Evolutionary conservation across 2,113 vertebrate species (phyloP), one percentile per base, ranked within the genome.

Genomic region (Trematomus loennbergii): DNA sequence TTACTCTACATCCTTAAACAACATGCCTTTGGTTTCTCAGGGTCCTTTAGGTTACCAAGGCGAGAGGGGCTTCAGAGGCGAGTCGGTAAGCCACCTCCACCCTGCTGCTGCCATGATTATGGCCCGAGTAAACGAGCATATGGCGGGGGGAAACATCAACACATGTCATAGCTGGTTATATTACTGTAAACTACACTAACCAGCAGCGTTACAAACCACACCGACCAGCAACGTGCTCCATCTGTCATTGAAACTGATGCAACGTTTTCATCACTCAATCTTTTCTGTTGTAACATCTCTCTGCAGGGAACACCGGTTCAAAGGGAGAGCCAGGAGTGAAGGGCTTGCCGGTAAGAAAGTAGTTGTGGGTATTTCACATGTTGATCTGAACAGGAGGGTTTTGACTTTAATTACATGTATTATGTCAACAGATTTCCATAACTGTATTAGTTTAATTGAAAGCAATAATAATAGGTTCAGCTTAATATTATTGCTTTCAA

Each of bases 261-360:
- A 66, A 12, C 1, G n/a, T 20, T 66, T 79, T 67, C 20, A 25
- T 72, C 18, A 22, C 13, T 74, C 53, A 59, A 49, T 70, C 77
- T 64, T 9, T 64, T 78, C 18, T 59, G 2, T 49, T 80, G 33
- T 87, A 40, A 63, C 72, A 25, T 86, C 85, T 84, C 22, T 71
- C 59, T 22, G 15, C 90, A 98, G 98, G 98, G 98, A 50, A 85
- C 92, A 61, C 93, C 95, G 5, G 97, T 72, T 94, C 92, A 65
- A 96, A 96, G 93, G 98, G 98, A 81, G 96, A 98, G 83, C 96
- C 96, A 0, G 98, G 97, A 48, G 96, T 97, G 61, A 97, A 96
- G 92, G 97, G 96, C 72, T 94, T 96, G 50, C 97, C 97, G 97
- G 98, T 99, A 96, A 97, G 98, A 88, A 49, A 16, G 58, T 71